Evolutionary conservation across 2,888 invertebrate species (phyloP).

Genomic region (Nephrotoma flavescens): DNA sequence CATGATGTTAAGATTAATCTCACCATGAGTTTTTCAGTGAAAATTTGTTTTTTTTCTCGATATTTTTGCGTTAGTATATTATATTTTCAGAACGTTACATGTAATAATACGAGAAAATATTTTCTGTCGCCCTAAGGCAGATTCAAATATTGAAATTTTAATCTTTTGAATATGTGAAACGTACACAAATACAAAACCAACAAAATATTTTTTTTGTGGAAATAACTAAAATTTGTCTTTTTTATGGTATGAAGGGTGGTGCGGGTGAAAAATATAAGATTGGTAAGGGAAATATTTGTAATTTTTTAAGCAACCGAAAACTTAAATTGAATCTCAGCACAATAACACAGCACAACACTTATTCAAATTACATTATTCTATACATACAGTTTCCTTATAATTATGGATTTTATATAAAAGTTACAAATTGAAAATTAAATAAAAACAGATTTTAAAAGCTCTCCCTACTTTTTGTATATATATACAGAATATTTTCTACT

Average conservation of each 20-base stretch:
- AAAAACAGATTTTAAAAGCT: background rate
- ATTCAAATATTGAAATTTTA: background rate
- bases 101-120: background rate
- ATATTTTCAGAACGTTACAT: background rate
- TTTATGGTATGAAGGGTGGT: background rate
- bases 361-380: background rate
- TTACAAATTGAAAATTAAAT: background rate
- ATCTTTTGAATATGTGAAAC: background rate
- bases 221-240: background rate
- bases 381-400: background rate
- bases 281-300: background rate
- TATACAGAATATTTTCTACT: background rate
- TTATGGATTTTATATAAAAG: background rate
- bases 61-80: background rate
- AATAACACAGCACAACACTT: background rate
- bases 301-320: background rate
- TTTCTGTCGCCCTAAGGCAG: background rate
- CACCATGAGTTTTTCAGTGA: background rate
- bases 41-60: background rate
- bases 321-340: background rate
- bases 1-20: background rate
- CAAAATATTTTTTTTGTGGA: background rate
- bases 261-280: background rate
- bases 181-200: background rate
- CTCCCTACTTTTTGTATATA: background rate